Conservation (phyloP, 2,888 invertebrate species). For the Patella ulyssiponensis region DNA sequence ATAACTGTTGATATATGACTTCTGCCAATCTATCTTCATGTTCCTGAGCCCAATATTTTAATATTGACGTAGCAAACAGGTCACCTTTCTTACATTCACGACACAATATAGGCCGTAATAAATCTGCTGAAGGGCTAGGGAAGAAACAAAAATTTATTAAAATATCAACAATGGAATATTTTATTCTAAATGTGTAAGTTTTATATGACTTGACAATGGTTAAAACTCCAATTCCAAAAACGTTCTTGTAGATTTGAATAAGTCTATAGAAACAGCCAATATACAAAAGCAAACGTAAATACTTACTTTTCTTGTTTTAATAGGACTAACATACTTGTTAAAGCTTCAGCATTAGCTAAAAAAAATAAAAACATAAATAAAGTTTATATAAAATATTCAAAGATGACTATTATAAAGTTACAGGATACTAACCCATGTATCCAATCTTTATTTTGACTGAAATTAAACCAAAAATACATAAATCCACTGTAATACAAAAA, state of each 20-base stretch:
- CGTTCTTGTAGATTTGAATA: not conserved
- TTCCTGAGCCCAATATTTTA: conserved; percentile 95
- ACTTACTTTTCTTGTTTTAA: conserved; percentile 88
- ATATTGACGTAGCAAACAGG: conserved; percentile 89
- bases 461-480: too few species aligned
- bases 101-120: conserved; percentile 85
- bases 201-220: too few species aligned
- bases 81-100: conserved; percentile 78
- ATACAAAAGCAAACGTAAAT: not conserved
- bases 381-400: not conserved
- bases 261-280: not conserved
- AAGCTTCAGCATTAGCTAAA: conserved; percentile 90
- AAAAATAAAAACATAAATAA: conserved; percentile 68
- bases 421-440: too few species aligned
- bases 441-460: too few species aligned
- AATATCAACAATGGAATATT: too few species aligned
- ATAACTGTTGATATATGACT: conserved; percentile 72
- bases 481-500: too few species aligned
- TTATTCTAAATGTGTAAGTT: too few species aligned
- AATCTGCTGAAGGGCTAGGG: conserved; percentile 84
- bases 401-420: too few species aligned
- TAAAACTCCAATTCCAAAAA: too few species aligned
- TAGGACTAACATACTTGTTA: conserved; percentile 90
- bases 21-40: conserved; percentile 85
- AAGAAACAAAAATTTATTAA: conserved; percentile 6